phyloP scores from a whole-genome alignment of 2,797 vertebrate species.

The Mormyrus proboscirostris region DNA sequence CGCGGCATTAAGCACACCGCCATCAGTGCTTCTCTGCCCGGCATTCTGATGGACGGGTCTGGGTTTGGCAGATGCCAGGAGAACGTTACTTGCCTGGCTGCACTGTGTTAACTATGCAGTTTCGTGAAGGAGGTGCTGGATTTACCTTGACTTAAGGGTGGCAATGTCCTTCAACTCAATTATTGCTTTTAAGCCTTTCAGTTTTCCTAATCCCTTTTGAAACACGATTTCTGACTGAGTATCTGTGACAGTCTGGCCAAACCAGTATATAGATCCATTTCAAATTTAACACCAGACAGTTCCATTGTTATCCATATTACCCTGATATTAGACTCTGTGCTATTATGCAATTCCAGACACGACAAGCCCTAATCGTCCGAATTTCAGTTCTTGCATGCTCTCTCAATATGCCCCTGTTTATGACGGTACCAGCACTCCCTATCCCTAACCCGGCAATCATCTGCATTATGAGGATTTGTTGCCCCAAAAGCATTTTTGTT shows the following conservation, averaged over 20 bases:
- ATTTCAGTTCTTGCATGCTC: not conserved
- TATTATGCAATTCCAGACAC: not conserved
- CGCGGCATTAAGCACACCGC: not conserved
- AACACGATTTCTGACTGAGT: not conserved
- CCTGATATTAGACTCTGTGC: not conserved
- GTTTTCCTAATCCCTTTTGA: not conserved
- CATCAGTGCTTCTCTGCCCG: not conserved
- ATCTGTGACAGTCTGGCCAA: not conserved
- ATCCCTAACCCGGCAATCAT: not conserved
- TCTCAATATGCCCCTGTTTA: not conserved
- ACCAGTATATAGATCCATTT: not conserved
- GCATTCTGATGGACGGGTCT: not conserved
- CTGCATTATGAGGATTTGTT: not conserved
- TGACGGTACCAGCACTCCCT: not conserved
- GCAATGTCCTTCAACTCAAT: not conserved
- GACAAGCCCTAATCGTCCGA: not conserved
- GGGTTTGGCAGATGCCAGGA: not conserved
- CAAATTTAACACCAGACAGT: not conserved
- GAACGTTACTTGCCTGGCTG: not conserved
- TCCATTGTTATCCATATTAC: not conserved
- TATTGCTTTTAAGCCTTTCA: not conserved
- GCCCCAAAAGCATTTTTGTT: not conserved
- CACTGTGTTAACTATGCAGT: not conserved
- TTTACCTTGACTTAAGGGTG: not conserved
- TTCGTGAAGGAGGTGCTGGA: not conserved